Evolutionary conservation across 1,140 invertebrate species (phyloP).

Genomic region (Scaptodrosophila lebanonensis): DNA sequence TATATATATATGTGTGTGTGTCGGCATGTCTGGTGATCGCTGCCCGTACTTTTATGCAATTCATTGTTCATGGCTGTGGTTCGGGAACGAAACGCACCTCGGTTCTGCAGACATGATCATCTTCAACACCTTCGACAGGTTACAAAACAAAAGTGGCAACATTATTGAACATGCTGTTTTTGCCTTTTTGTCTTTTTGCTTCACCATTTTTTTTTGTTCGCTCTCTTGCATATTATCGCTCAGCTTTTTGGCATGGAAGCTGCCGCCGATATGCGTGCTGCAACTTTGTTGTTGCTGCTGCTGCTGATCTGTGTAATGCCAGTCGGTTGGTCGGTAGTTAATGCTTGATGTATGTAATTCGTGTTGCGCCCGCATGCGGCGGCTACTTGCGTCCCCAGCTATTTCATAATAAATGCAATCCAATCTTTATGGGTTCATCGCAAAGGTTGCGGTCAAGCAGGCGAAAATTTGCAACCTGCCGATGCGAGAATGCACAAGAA

Average conservation of each 20-base stretch:
- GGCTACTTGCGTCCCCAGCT: slow-evolving; percentile 55
- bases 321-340: slow-evolving; percentile 61
- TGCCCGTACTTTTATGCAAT: slow-evolving; percentile 69
- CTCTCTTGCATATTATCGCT: slow-evolving; percentile 40
- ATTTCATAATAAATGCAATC: slow-evolving; percentile 64
- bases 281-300: slow-evolving; percentile 5
- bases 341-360: slow-evolving; percentile 74
- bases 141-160: slow-evolving; percentile 76
- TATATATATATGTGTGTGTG: slow-evolving; percentile 23
- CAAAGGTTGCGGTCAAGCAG: slow-evolving; percentile 66
- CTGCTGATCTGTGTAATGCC: too few relatives aligned
- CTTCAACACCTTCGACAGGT: slow-evolving; percentile 76
- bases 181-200: neutral
- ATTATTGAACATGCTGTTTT: slow-evolving; percentile 59
- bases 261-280: slow-evolving; percentile 67
- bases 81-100: neutral
- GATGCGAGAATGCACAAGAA: slow-evolving; percentile 10
- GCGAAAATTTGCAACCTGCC: too few relatives aligned
- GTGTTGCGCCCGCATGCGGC: slow-evolving; percentile 67
- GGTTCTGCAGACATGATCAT: slow-evolving; percentile 59
- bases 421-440: slow-evolving; percentile 72
- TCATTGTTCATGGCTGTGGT: slow-evolving; percentile 50
- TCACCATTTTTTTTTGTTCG: neutral
- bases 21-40: slow-evolving; percentile 10
- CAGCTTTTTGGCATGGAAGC: slow-evolving; percentile 26